These are phyloP conservation scores for Metopolophium dirhodum DNA, from an alignment of 1,140 invertebrate genomes.

Conservation along the genomic window DNA sequence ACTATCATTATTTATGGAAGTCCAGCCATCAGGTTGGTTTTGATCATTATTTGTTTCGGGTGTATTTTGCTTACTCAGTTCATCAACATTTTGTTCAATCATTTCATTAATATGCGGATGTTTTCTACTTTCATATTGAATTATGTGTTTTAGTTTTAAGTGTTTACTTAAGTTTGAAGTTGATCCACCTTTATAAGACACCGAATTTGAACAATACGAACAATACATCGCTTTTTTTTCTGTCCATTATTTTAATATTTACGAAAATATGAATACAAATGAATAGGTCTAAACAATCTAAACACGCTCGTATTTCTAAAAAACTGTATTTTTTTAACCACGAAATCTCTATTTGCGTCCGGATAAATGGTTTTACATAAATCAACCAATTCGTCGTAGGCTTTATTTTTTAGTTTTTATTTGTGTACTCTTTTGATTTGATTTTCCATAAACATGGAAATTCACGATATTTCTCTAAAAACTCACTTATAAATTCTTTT, in stretches of 20 bases:
- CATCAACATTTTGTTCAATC: neutral
- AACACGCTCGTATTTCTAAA: neutral
- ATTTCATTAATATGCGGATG: neutral
- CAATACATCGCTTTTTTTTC: slow-evolving; percentile 37
- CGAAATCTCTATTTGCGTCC: no score
- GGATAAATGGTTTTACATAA: no score
- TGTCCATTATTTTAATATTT: slow-evolving; percentile 33
- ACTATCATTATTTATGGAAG: slow-evolving; percentile 45
- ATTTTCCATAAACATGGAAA: no score
- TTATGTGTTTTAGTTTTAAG: slow-evolving; percentile 17
- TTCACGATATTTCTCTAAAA: no score
- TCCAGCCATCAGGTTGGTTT: slow-evolving; percentile 59
- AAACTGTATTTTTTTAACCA: no score
- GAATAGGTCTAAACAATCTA: neutral
- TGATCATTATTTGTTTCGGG: neutral
- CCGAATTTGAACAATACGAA: neutral
- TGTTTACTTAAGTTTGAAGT: slow-evolving; percentile 20
- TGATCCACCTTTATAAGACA: neutral
- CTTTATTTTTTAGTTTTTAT: no score
- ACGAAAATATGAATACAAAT: neutral
- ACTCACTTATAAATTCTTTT: no score
- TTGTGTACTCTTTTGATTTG: no score
- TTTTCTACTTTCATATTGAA: neutral
- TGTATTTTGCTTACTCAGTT: neutral
- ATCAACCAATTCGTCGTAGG: no score